Base-by-base conservation (phyloP, 1,140 invertebrate species). In the Camponotus floridanus region DNA sequence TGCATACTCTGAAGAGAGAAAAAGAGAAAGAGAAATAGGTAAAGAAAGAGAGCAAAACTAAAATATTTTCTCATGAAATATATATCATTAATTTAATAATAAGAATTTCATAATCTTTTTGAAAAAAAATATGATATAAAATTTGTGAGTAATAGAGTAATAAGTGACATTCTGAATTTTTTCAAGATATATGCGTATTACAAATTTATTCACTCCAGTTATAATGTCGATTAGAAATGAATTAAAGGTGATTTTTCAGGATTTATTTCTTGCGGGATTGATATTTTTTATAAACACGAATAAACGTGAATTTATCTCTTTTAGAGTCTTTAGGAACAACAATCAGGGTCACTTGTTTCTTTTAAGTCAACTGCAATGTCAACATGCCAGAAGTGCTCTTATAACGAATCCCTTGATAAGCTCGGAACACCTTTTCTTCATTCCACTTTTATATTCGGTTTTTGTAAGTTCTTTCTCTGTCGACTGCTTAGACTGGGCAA, bases 281-380 rank as follows among this genome's bases (percentile, higher is more conserved):
- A 80, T 70, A 48, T 62, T 31, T 33, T 64, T 67, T 42, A 45
- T 70, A 67, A 83, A 84, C 83, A 51, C 39, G 61, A 62, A 88
- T 70, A 83, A 65, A 67, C 80, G 26, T 87, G 88, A 91, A 90
- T 88, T 91, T 89, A 91, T 61, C 91, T 92, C 26, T 26, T 26
- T 92, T 92, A 91, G 88, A 91, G 90, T 91, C 87, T 92, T 94
- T 92, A 89, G 90, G 15, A 86, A 13, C 85, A 79, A 59, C 90
- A 91, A 94, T 94, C 93, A 86, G 92, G 67, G 89, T 67, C 71
- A 78, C 88, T 90, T 92, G 86, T 90, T 90, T 92, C 88, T 83
- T 89, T 93, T 93, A 89, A 92, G 80, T 73, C 89, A 93, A 81
- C 86, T 87, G 85, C 88, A 93, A 71, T 94, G 92, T 94, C 92